Base-by-base conservation (phyloP, 2,113 vertebrate genomes). In the Gobius niger region DNA sequence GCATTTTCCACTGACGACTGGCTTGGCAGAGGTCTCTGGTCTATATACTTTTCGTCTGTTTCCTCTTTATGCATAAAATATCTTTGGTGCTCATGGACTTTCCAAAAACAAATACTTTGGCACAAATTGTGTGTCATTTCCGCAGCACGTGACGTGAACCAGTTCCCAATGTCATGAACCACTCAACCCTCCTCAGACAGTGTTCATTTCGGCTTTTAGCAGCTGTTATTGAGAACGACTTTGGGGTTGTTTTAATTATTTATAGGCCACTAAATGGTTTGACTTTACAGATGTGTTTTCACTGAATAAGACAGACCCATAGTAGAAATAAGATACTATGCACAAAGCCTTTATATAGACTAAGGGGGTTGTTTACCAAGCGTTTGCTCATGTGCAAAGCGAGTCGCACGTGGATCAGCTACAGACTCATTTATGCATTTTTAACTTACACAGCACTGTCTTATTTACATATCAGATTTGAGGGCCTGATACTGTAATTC, bases 241-340 rank as follows among this genome's bases (percentile, higher is more conserved):
- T 59, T 15, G 56, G 13, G 56, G 24, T 59, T 59, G 56, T 15
- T 41, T 59, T 14, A 59, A 59, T 59, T 59, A 59, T 59, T 59
- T 59, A 59, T 13, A 41, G 15, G 13, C 6, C 56, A 59, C 56
- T 59, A 41, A 59, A 59, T 59, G 56, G 24, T 59, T 59, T 15
- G 56, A 41, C 34, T 59, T 15, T 9, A 41, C 56, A 59, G 14
- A 59, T 59, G 11, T 59, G 12, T 40, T 59, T 6, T 50, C 47
- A 12, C 11, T 50, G 13, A 14, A 50, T 5, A 50, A 14, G 24
- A 34, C 24, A 34, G 24, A 34, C 13, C 6, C 13, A 50, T 11
- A 14, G 47, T 14, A 50, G 13, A 12, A 5, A 50, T 50, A 12
- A 50, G 12, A 34, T 34, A 34, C 24, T 34, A 34, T 34, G 24